A percentile compares a stretch with the other conserved stretches of the same genome.
Evolutionary conservation across 64 coral and sea anemone species (phyloP).

Genomic region (Porites lutea): DNA sequence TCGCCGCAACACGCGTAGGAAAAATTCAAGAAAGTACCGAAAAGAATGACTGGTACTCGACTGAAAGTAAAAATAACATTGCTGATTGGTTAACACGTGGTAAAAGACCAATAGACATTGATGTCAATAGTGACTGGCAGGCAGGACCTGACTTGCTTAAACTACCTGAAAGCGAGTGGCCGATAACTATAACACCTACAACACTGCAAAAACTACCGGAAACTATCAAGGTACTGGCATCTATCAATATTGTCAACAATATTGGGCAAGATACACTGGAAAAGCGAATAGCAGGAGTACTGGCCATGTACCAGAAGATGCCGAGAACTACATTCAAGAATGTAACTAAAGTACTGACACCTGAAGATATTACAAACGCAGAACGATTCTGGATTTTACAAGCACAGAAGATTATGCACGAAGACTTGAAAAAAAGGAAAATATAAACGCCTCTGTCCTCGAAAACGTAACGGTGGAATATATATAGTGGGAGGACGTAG

Average conservation of each 20-base stretch:
- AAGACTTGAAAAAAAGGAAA: slow-evolving; percentile 2
- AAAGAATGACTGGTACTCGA: slow-evolving; percentile 24
- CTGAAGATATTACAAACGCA: slow-evolving; percentile 36
- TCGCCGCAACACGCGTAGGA: slow-evolving; percentile 4
- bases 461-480: not conserved
- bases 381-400: slow-evolving; percentile 59
- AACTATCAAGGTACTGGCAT: not conserved
- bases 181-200: slow-evolving; percentile 1
- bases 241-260: not conserved
- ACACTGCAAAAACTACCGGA: slow-evolving; percentile 20
- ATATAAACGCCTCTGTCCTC: slow-evolving; percentile 60
- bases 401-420: slow-evolving; percentile 24
- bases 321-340: slow-evolving; percentile 40
- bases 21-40: slow-evolving; percentile 32
- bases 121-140: slow-evolving; percentile 21
- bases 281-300: not conserved
- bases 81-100: too few relatives aligned
- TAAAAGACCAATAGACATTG: too few relatives aligned
- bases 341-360: slow-evolving; percentile 24
- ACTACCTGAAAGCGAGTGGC: slow-evolving; percentile 45
- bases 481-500: slow-evolving; percentile 7
- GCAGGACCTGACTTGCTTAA: slow-evolving; percentile 37
- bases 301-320: not conserved
- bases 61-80: slow-evolving; percentile 27
- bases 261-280: not conserved